Evolutionary conservation across 2,888 invertebrate species (phyloP), one percentile per base, ranked within the genome.

Genomic region (Sympetrum striolatum): DNA sequence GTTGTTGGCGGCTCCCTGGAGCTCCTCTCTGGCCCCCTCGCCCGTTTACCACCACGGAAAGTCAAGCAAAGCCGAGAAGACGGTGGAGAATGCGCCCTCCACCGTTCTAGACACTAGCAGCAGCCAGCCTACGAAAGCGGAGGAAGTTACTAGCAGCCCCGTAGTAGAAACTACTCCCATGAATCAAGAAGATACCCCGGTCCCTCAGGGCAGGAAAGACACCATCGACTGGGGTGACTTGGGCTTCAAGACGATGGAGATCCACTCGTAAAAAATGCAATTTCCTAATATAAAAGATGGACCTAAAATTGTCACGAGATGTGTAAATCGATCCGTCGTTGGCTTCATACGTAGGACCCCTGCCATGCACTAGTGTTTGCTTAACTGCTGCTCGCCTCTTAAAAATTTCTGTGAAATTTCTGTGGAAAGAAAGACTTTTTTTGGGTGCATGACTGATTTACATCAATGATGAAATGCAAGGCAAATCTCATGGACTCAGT

Each of bases 21-120:
- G n/a, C 25, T 86, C 86, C 3, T 86, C 86, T n/a, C 14, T 64
- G 2, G 60, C 60, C 22, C 86, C 86, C 12, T 86, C 86, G 8
- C 86, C 86, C 60, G 86, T 86, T 31, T 86, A 86, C 37, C 86
- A 39, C 64, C 86, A 86, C 60, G 37, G 64, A 58, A 86, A 86
- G 86, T 37, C 60, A 37, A 37, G n/a, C 60, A 86, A 86, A 39
- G 86, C 31, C 73, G 86, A 12, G 60, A 86, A 60, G 60, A 60
- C 37, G 58, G 73, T 31, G 73, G 73, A 73, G 73, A 73, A 73
- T 31, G 31, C 73, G 31, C 73, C 25, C 73, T 25, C 31, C 73
- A 73, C 31, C 12, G 73, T 73, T 73, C 73, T 31, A 31, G 25
- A 73, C 31, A 73, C 31, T 31, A 82, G 12, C 35, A 58, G 58